Evolutionary conservation across 2,113 vertebrate species (phyloP), one percentile per base, ranked within the genome.

Genomic region (Siniperca chuatsi): DNA sequence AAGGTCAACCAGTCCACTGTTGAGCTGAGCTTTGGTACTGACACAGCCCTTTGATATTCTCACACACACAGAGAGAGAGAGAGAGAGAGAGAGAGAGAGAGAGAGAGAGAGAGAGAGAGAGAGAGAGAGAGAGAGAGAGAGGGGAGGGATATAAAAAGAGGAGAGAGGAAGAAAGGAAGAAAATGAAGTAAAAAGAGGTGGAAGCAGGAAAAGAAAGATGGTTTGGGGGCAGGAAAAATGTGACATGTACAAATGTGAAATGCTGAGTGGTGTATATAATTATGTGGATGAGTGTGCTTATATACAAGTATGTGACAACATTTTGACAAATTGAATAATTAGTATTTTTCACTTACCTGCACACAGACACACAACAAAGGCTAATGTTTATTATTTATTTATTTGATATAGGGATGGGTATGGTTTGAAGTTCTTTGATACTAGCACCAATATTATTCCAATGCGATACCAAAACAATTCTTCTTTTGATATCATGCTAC

Each of bases 1-100:
- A 94, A 94, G 93, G 94, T 94, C 93, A 94, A 58, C 81, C 65
- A 21, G 81, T 69, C 58, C 69, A 89, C 71, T 87, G 85, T 87
- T 81, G 84, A 89, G 82, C 78, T 75, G 71, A 89, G 90, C 85
- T 79, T 90, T 81, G 77, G 83, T 85, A 46, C 61, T 67, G 88
- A 87, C 58, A 83, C 75, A 66, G 18, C 54, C 15, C 89, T 93
- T 92, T 93, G 90, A 94, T 90, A 86, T 89, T 85, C 58, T 87
- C 77, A 54, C 73, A 81, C 66, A 79, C 46, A 58, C 4, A 70
- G 60, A 60, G 61, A 13, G 16, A 4, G 40, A 48, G 66, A 48
- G 58, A 21, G 6, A 52, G 35, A 61, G 68, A 29, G 62, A 4
- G 25, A 33, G 54, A 67, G 46, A 60, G 58, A 55, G 61, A 74